Base-by-base conservation (phyloP, 2,113 vertebrate species). In the Dipodomys stephensi region DNA sequence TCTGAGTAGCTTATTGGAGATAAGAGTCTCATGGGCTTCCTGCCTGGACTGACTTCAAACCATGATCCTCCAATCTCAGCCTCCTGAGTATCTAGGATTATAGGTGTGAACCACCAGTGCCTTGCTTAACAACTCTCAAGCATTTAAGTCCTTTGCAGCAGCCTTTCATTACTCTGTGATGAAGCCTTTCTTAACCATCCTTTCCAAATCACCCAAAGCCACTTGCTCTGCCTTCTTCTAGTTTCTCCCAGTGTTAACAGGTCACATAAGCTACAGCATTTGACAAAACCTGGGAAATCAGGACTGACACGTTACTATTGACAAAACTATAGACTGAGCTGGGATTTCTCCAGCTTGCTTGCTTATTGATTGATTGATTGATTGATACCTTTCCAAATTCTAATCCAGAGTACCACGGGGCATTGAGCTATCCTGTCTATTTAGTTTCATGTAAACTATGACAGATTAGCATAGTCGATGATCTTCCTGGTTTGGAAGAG, bases 171-270 rank as follows among this genome's bases (percentile, higher is more conserved):
- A 57, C 83, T 90, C 93, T 89, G 49, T 91, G 27, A 89, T 2
- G 10, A 89, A 94, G 28, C 18, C 62, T 71, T 91, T 32, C n/a
- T 23, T 87, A 77, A 28, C 22, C 32, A 46, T 60, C 8, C 79
- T 95, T 16, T 67, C 28, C 46, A 25, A 83, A 86, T n/a, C 44
- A 49, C 8, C 49, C 49, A 49, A 49, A 49, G 49, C 27, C 76
- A 57, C 39, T 67, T 39, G 35, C 62, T 35, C 71, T 93, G 91
- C 60, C 73, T 10, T 22, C 49, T 13, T 22, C 49, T 13, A 53
- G 71, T 81, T 88, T 86, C 53, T 78, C 53, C 27, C 82, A 73
- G 74, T 88, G 30, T 67, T 39, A 81, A 88, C 60, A 74, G 64
- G 18, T 86, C 91, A 60, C 0, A 12, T 88, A 83, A 71, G 19